Percentiles rank a stretch among this genome's conserved stretches.
These are phyloP conservation scores for Sinella curviseta DNA, from an alignment of 1,140 invertebrate species.

Conservation along the genomic window DNA sequence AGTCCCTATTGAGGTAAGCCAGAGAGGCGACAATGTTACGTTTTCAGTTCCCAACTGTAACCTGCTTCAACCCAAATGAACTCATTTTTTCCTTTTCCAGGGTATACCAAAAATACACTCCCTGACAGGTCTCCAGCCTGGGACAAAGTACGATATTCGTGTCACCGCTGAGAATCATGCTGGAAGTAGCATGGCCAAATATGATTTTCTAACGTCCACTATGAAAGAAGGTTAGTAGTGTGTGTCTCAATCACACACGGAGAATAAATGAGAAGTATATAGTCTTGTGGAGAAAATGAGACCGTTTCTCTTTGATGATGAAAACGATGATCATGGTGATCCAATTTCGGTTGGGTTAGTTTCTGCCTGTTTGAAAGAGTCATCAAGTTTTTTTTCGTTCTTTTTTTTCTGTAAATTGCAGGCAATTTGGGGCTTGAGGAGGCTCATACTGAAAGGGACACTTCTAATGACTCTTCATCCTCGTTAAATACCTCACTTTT, in stretches of 20 bases:
- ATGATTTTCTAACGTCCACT: slow-evolving; percentile 74
- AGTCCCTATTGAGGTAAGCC: slow-evolving; percentile 28
- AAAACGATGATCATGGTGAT: not conserved
- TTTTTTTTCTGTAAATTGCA: slow-evolving; percentile 15
- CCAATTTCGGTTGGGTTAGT: not conserved
- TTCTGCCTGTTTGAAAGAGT: not conserved
- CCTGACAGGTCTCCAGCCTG: slow-evolving; percentile 75
- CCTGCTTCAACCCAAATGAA: not conserved
- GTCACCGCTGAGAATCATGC: slow-evolving; percentile 90
- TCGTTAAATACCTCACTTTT: slow-evolving; percentile 40
- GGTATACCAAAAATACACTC: slow-evolving; percentile 65
- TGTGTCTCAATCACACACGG: too few relatives aligned
- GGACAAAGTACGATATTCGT: slow-evolving; percentile 81
- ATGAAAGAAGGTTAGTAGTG: slow-evolving; percentile 2
- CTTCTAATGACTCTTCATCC: slow-evolving; percentile 24
- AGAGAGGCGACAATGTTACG: not conserved
- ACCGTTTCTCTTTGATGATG: not conserved
- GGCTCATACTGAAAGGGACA: slow-evolving; percentile 21
- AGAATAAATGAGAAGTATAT: too few relatives aligned
- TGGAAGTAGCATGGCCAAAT: slow-evolving; percentile 80
- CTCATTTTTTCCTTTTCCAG: slow-evolving; percentile 26
- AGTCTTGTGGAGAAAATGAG: too few relatives aligned
- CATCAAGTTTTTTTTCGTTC: not conserved
- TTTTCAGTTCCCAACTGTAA: not conserved
- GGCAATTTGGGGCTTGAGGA: slow-evolving; percentile 23